Percentiles rank a stretch among this genome's conserved stretches.
Conservation (phyloP, 2,113 vertebrate species). For the Donacobius atricapilla region DNA sequence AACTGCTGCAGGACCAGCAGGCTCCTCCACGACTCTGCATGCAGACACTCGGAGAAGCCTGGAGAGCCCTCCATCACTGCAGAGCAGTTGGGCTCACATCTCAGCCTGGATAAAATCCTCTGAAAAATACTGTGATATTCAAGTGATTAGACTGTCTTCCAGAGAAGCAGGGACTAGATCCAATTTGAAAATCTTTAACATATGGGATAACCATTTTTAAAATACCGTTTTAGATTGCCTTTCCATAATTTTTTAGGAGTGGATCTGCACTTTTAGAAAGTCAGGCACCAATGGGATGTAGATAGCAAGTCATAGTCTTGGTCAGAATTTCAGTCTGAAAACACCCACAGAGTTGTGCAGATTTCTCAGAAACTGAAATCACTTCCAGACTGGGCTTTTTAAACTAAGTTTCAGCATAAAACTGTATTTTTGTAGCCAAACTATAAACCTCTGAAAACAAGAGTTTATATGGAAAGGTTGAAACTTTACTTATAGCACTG, state of each 20-base stretch:
- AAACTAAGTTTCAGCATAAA: slow-evolving; percentile 29
- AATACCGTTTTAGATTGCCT: background rate
- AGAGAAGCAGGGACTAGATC: background rate
- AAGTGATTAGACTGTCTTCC: background rate
- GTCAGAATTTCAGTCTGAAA: background rate
- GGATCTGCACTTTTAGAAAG: background rate
- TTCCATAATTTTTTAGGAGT: background rate
- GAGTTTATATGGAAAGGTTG: background rate
- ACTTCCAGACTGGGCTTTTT: background rate
- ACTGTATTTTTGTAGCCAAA: slow-evolving; percentile 31
- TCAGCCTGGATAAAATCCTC: background rate
- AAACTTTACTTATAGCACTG: background rate
- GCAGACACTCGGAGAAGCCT: background rate
- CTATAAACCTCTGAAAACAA: slow-evolving; percentile 30
- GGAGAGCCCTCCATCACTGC: background rate
- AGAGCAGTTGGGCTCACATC: background rate
- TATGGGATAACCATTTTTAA: background rate
- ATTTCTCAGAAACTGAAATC: slow-evolving; percentile 28
- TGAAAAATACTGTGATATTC: background rate
- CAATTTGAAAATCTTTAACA: background rate
- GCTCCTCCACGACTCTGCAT: background rate
- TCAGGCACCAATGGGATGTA: background rate
- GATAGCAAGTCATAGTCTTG: background rate
- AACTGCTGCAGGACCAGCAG: background rate
- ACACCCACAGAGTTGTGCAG: background rate